Base-by-base conservation (phyloP, 1,140 invertebrate species). In the Nasonia giraulti region DNA sequence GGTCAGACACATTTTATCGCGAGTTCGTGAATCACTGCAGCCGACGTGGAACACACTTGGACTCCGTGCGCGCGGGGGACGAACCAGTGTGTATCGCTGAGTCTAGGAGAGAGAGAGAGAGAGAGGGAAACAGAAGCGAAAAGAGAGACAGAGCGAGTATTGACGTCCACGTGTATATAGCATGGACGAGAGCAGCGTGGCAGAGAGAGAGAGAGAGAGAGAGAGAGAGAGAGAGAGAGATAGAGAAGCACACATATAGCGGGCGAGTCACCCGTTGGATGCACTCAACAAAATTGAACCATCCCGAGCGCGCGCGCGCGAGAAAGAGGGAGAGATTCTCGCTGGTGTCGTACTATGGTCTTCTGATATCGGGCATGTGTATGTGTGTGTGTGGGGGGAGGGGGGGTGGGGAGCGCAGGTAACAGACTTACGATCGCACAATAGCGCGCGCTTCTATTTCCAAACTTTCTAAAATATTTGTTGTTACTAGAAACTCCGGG, bases 221-320 rank as follows among this genome's bases (percentile, higher is more conserved):
- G 71, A 7, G 20, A 11, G 66, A 2, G n/a, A n/a, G n/a, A 86
- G 76, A 80, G 79, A 78, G 76, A 86, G 76, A 80, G 79, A 78
- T 75, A 7, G 20, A 11, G 66, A 2, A 14, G 17, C 10, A 83
- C 76, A 85, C 80, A 87, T 68, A 74, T 79, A 86, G 80, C 81
- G 77, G 82, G 78, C 87, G 88, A 89, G 90, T 91, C 88, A 90
- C 87, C 87, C 89, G 89, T 84, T 87, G 88, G 90, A 88, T 92
- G 91, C 91, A 92, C 91, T 92, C 91, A 91, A 91, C 91, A 89
- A 92, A 92, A 92, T 92, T 92, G 91, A 92, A 92, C 90, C 87
- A 86, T 82, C 86, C 84, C 87, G 87, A 73, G 40, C 5, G 62
- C 5, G 62, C 62, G 40, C 5, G 62, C 5, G 62, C 62, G 71